Percentiles rank a stretch among this genome's conserved stretches.
These are phyloP conservation scores for Ophioninae sp. DNA, from an alignment of 2,888 invertebrate species.

Conservation along the genomic window DNA sequence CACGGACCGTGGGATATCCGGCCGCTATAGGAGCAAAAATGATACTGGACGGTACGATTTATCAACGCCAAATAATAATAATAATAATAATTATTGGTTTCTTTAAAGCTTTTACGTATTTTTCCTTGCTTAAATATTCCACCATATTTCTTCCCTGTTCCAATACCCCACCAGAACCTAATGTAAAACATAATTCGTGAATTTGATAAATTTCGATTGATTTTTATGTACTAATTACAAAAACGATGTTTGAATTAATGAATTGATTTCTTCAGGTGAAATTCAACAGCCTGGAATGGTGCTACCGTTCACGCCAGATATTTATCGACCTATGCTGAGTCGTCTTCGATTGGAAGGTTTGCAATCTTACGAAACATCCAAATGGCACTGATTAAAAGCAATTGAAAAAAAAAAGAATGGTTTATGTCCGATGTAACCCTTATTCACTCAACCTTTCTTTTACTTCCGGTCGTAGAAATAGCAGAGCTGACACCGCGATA, in stretches of 20 bases:
- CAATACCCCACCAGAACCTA: no score
- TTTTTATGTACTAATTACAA: no score
- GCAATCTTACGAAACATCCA: constrained; percentile 86
- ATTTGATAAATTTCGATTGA: no score
- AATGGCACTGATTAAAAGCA: constrained; percentile 73
- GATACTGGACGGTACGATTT: constrained; percentile 93
- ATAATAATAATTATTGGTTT: not conserved
- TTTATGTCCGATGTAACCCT: not conserved
- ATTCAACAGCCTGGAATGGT: constrained; percentile 97
- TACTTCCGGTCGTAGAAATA: constrained; percentile 40
- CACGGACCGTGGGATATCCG: constrained; percentile 94
- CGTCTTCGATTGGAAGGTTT: constrained; percentile 94
- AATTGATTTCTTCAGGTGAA: constrained; percentile 86
- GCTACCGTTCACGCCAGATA: constrained; percentile 94
- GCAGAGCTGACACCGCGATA: constrained; percentile 1
- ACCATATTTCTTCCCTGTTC: no score
- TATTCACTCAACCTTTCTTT: not conserved
- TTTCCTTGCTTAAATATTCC: no score
- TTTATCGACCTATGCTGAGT: constrained; percentile 95
- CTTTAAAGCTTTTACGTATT: no score
- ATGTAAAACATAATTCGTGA: no score
- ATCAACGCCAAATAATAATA: constrained; percentile 31
- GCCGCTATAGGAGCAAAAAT: constrained; percentile 98
- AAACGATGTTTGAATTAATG: not conserved
- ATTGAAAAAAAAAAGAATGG: constrained; percentile 3